Conservation (phyloP, 2,797 vertebrate genomes). For the Mormyrus hasselquistii region DNA sequence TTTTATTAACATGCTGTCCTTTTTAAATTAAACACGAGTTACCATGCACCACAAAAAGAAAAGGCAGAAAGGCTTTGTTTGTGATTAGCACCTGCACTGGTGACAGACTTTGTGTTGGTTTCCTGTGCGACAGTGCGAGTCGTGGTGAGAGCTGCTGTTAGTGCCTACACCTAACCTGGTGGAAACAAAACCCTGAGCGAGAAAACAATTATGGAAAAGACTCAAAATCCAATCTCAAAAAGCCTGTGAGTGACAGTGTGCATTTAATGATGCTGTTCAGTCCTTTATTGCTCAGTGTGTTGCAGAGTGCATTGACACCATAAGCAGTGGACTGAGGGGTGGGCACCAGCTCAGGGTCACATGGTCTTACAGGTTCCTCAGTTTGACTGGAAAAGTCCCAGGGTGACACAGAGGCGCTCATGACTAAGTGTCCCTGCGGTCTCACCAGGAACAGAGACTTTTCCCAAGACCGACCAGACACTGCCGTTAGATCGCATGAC, state of each 20-base stretch:
- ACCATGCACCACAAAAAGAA: neutral
- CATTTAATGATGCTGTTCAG: neutral
- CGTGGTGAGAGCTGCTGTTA: neutral
- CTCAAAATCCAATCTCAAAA: neutral
- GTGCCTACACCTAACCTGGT: neutral
- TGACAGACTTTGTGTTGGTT: neutral
- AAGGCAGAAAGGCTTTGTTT: neutral
- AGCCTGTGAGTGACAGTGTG: neutral
- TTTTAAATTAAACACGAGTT: neutral
- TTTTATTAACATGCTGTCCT: slow-evolving; percentile 3
- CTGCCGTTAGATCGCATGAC: neutral
- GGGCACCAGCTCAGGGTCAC: neutral
- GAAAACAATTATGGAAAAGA: neutral
- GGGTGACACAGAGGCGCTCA: neutral
- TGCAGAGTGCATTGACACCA: neutral
- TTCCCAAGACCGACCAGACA: neutral
- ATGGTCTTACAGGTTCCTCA: neutral
- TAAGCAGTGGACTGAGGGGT: neutral
- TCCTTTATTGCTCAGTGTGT: neutral
- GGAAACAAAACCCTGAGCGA: neutral
- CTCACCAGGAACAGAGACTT: neutral
- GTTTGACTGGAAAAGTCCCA: neutral
- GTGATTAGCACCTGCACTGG: neutral
- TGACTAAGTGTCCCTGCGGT: neutral
- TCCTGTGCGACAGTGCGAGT: neutral